Evolutionary conservation across 2,113 vertebrate genomes (phyloP), one percentile per base, ranked within the genome.

Genomic region (Catharus fuscescens): DNA sequence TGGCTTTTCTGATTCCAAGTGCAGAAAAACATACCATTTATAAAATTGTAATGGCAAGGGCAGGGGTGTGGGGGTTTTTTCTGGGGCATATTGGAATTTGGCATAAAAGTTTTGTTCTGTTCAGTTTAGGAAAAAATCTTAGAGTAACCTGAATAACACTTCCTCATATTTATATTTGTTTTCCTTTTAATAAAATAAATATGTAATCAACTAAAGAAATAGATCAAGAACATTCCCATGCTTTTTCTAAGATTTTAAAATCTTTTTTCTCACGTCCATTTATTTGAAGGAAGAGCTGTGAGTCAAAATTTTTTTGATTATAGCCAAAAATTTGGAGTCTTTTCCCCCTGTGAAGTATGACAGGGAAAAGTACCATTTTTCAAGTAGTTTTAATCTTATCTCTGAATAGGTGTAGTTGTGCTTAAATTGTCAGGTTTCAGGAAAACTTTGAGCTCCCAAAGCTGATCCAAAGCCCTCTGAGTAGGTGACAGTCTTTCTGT

Each of bases 341-440:
- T 54, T 50, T 18, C 23, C 1, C 18, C 15, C 20, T 45, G 14
- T 47, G 64, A 94, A 70, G 21, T n/a, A n/a, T 3, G 4, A 42
- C 12, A 12, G 31, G 24, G 6, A 65, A 73, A 90, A 77, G 15
- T 19, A 66, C 7, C 3, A 74, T 93, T 95, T 96, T 88, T 94
- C 69, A 93, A 95, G 34, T 8, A 56, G 28, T 67, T 91, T 92
- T 93, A 87, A 95, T 97, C 95, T 96, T 94, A 95, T 96, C 93
- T 92, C 56, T 53, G 23, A 59, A 74, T 84, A 94, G 72, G 94
- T 93, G 92, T 71, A 88, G 90, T 77, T 95, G 32, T 74, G 32
- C 28, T 86, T 86, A 86, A 71, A 86, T 76, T 90, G 92, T 86
- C 96, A 93, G 65, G 36, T 90, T 90, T 92, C 20, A 29, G 80